These are phyloP conservation scores for Chunga burmeisteri DNA, from an alignment of 2,113 vertebrate species.

Conservation along the genomic window DNA sequence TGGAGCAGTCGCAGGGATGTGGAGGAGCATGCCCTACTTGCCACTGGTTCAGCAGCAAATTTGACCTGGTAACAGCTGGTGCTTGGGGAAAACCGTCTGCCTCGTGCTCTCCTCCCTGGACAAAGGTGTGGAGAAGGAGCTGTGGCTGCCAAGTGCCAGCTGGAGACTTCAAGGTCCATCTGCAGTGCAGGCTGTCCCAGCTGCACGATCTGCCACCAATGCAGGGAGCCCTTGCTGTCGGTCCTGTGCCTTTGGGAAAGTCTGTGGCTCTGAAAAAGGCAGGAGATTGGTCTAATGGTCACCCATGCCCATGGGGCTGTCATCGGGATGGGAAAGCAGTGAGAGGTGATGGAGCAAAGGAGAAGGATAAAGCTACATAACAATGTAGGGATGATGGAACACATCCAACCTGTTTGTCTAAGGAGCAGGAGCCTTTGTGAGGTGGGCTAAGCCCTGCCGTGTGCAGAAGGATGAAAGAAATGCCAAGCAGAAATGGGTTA, in stretches of 20 bases:
- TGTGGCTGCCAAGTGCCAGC: neutral
- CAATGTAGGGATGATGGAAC: neutral
- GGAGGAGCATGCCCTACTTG: neutral
- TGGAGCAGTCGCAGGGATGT: neutral
- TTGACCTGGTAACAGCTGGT: neutral
- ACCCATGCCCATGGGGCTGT: neutral
- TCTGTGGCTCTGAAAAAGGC: neutral
- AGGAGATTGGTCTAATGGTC: neutral
- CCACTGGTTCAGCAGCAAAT: neutral
- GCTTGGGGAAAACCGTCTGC: neutral
- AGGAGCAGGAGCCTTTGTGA: neutral
- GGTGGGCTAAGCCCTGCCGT: neutral
- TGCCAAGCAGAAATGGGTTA: neutral
- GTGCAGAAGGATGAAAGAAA: neutral
- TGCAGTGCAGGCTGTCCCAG: neutral
- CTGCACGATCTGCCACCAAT: accelerated
- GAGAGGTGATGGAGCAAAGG: neutral
- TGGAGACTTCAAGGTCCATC: neutral
- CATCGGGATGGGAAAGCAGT: accelerated
- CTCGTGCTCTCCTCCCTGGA: neutral
- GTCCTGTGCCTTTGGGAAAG: neutral
- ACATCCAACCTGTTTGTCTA: neutral
- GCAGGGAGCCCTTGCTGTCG: accelerated
- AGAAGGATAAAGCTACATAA: neutral
- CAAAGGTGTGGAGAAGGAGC: neutral